A percentile compares a stretch with the other conserved stretches of the same genome.
Evolutionary conservation across 2,113 vertebrate species (phyloP).

Genomic region (Zapornia atra): DNA sequence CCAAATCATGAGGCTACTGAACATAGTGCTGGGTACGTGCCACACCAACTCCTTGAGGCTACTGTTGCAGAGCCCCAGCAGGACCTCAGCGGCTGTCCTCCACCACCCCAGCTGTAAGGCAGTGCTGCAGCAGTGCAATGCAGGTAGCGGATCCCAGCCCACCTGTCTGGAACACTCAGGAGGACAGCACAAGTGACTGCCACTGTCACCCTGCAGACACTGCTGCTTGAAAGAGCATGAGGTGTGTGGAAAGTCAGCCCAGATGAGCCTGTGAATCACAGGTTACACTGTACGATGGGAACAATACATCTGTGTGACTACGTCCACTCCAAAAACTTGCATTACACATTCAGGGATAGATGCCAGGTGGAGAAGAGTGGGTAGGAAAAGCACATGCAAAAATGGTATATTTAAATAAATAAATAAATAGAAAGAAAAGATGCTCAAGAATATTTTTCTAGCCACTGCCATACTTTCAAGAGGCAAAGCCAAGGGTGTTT

Average conservation of each 20-base stretch:
- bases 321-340: background rate
- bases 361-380: background rate
- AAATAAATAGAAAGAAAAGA: background rate
- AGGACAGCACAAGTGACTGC: fast-evolving
- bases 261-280: background rate
- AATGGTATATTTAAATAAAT: background rate
- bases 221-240: background rate
- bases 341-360: background rate
- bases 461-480: background rate
- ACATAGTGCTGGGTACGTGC: fast-evolving
- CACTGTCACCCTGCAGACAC: background rate
- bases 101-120: background rate
- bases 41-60: background rate
- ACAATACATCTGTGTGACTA: background rate
- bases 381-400: background rate
- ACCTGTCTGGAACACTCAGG: fast-evolving
- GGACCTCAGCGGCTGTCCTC: background rate
- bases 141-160: background rate
- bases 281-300: background rate
- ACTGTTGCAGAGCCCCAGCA: background rate
- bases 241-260: background rate
- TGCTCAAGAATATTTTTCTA: background rate
- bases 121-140: background rate
- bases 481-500: background rate
- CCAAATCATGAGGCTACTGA: background rate